Percentiles rank a stretch among this genome's conserved stretches.
Conservation (phyloP, 2,888 invertebrate genomes). For the Apamea monoglypha region DNA sequence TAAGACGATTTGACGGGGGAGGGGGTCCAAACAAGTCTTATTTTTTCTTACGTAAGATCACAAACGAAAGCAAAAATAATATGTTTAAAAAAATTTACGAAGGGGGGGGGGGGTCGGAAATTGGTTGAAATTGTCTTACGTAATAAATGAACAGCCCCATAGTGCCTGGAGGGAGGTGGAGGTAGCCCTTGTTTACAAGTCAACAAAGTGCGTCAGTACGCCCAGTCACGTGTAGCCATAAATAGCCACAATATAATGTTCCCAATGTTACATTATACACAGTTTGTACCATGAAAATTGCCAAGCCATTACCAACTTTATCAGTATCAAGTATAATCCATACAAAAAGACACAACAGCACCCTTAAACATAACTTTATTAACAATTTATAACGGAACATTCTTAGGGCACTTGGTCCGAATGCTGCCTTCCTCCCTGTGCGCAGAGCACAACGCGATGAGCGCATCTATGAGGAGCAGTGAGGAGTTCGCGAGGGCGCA, state of each 20-base stretch:
- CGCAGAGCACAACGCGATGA: slow-evolving; percentile 81
- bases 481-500: slow-evolving; percentile 80
- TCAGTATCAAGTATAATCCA: background rate
- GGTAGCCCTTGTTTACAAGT: slow-evolving; percentile 5
- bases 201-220: slow-evolving; percentile 15
- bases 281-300: background rate
- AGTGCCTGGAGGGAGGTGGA: slow-evolving; percentile 7
- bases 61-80: too few relatives aligned
- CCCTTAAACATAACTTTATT: slow-evolving; percentile 61
- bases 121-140: too few relatives aligned
- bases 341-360: slow-evolving; percentile 36
- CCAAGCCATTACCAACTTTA: background rate
- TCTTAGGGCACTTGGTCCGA: slow-evolving; percentile 74
- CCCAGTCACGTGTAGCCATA: slow-evolving; percentile 6
- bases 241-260: background rate
- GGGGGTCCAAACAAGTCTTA: too few relatives aligned
- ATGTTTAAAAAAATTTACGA: too few relatives aligned
- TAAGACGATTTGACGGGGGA: too few relatives aligned
- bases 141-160: background rate
- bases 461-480: slow-evolving; percentile 78
- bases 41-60: too few relatives aligned
- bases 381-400: slow-evolving; percentile 46
- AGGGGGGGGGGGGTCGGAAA: too few relatives aligned
- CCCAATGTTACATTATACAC: background rate
- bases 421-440: slow-evolving; percentile 77